Evolutionary conservation across 2,797 vertebrate species (phyloP).

Genomic region (Dipus sagitta): DNA sequence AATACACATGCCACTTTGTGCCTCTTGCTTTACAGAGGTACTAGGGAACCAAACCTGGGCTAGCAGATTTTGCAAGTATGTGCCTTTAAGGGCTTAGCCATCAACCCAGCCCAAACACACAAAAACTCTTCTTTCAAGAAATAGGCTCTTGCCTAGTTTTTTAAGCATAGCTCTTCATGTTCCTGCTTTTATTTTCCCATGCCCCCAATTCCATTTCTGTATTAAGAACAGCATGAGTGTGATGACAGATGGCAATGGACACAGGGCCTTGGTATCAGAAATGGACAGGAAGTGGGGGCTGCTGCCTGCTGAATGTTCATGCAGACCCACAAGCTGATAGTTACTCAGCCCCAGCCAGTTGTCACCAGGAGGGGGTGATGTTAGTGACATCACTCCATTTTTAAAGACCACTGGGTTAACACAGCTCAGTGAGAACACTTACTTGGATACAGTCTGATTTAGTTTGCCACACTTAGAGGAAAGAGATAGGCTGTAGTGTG

Average conservation of each 20-base stretch:
- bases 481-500: background rate
- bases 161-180: constrained; percentile 15
- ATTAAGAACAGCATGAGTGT: constrained; percentile 9
- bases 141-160: background rate
- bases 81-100: too few species aligned
- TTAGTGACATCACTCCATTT: background rate
- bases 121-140: too few species aligned
- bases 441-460: background rate
- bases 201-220: constrained; percentile 46
- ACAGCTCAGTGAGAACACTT: background rate
- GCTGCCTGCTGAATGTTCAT: background rate
- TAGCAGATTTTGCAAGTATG: too few species aligned
- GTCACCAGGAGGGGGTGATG: background rate
- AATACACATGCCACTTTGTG: too few species aligned
- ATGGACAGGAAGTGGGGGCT: background rate
- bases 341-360: background rate
- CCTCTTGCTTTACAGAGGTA: too few species aligned
- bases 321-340: background rate
- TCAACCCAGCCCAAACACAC: too few species aligned
- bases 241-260: constrained; percentile 22
- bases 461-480: background rate
- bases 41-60: too few species aligned
- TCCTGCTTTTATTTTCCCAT: background rate
- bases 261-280: background rate
- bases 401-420: background rate